Evolutionary conservation across 2,113 vertebrate species (phyloP).

Genomic region (Pelusios castaneus): DNA sequence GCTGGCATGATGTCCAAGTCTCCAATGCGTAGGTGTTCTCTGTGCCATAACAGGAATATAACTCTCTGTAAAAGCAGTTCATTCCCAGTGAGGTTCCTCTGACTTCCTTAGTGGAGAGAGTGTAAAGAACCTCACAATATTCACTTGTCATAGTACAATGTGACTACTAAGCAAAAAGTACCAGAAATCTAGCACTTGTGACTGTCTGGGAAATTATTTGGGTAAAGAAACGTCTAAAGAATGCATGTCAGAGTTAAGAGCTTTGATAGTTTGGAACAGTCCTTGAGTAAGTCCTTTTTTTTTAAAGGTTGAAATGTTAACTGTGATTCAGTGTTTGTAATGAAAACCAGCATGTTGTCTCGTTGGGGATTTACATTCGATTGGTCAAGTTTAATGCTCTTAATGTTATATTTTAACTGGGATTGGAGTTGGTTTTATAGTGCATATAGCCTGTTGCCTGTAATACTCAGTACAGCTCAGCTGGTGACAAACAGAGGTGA

Average conservation of each 20-base stretch:
- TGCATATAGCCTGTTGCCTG: neutral
- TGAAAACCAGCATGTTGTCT: neutral
- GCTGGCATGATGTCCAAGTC: constrained; percentile 96
- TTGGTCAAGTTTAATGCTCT: neutral
- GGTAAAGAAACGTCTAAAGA: neutral
- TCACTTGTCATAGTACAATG: neutral
- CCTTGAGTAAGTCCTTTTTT: neutral
- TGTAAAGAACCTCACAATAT: neutral
- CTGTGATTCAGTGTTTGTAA: neutral
- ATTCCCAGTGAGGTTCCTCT: neutral
- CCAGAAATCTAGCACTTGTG: neutral
- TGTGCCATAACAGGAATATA: neutral
- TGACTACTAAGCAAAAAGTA: neutral
- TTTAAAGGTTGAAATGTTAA: neutral
- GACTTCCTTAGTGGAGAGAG: neutral
- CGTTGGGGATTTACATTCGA: neutral
- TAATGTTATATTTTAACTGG: neutral
- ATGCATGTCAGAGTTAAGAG: neutral
- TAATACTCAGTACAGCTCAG: neutral
- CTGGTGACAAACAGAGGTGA: neutral
- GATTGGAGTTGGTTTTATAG: neutral
- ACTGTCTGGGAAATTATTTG: neutral
- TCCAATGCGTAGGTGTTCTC: constrained; percentile 89
- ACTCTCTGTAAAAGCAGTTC: neutral
- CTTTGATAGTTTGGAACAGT: neutral